Conservation (phyloP, 2,888 invertebrate species). For the Argyra leucocephala region DNA sequence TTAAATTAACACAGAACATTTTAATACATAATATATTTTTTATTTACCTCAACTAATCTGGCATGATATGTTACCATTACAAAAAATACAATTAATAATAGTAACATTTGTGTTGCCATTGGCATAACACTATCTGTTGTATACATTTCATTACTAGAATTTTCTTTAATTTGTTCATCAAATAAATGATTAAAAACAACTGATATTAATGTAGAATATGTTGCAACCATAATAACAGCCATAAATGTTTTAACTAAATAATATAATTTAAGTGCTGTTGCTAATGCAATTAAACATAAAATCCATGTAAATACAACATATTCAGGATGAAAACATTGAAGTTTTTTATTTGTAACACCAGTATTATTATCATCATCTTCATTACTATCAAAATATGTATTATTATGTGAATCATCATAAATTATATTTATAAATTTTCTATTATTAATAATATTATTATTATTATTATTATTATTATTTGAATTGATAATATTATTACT, state of each 20-base stretch:
- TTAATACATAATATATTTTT: background rate
- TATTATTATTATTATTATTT: background rate
- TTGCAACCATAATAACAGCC: conserved; percentile 63
- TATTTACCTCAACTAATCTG: conserved; percentile 67
- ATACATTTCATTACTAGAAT: conserved; percentile 23
- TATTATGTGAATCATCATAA: background rate
- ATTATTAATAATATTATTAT: background rate
- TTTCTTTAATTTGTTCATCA: conserved; percentile 17
- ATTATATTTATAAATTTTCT: background rate
- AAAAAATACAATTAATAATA: conserved; percentile 70
- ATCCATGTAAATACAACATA: conserved; percentile 93
- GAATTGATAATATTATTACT: too few species aligned
- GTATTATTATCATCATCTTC: background rate
- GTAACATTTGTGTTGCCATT: conserved; percentile 67
- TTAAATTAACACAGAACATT: background rate
- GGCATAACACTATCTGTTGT: conserved; percentile 47
- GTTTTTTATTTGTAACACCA: background rate
- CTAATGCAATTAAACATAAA: conserved; percentile 78
- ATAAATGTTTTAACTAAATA: conserved; percentile 75
- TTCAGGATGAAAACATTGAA: conserved; percentile 60
- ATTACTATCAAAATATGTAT: background rate
- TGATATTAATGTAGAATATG: conserved; percentile 64
- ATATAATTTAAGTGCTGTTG: conserved; percentile 83
- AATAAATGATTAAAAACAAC: conserved; percentile 50
- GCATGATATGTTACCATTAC: conserved; percentile 85